phyloP scores from a whole-genome alignment of 2,113 vertebrate species.

The Formicarius rufipectus region DNA sequence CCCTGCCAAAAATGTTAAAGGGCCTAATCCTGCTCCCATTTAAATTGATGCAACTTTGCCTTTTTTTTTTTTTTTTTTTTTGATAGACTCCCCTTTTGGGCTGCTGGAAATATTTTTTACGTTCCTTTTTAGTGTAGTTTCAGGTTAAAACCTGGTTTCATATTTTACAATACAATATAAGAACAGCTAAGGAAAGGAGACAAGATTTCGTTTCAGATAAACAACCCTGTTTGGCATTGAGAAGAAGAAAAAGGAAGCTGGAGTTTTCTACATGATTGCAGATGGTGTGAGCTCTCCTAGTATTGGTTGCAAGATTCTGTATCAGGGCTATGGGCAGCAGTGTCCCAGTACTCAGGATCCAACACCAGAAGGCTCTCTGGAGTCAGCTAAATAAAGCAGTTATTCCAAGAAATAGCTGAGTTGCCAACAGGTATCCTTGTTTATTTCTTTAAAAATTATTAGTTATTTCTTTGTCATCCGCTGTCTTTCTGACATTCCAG shows the following conservation, averaged over 20 bases:
- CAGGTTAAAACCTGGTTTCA: background rate
- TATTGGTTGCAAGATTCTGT: background rate
- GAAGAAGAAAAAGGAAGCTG: background rate
- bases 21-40: slow-evolving; percentile 3
- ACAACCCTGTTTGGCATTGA: background rate
- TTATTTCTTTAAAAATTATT: background rate
- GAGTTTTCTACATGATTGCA: background rate
- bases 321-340: background rate
- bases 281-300: background rate
- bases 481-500: background rate
- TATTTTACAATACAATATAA: background rate
- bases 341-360: background rate
- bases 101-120: background rate
- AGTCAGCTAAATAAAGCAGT: background rate
- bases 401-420: background rate
- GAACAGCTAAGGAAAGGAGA: background rate
- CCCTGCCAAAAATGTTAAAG: slow-evolving; percentile 31
- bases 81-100: background rate
- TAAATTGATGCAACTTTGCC: background rate
- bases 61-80: background rate
- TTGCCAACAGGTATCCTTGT: background rate
- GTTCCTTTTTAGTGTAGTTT: background rate
- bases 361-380: background rate
- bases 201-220: background rate
- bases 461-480: background rate